Conservation (phyloP, 2,888 invertebrate species). For the Drosophila conformis region DNA sequence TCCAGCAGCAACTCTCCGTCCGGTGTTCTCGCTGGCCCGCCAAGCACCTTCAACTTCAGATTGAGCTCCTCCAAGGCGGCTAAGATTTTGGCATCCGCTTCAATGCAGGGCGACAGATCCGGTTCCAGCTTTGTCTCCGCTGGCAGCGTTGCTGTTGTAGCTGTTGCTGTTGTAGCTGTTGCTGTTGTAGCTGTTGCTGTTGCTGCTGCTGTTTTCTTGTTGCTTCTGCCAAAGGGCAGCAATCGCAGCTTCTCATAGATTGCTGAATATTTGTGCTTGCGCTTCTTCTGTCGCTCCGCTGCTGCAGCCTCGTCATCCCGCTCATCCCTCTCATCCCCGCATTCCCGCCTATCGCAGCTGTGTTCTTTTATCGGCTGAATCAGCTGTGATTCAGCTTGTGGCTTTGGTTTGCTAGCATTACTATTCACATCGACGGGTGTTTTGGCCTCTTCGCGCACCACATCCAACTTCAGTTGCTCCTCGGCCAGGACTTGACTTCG, state of each 20-base stretch:
- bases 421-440: constrained; percentile 43
- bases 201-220: constrained; percentile 57
- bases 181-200: constrained; percentile 28
- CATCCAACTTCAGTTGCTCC: constrained; percentile 47
- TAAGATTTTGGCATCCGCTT: constrained; percentile 80
- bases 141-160: constrained; percentile 28
- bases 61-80: constrained; percentile 82
- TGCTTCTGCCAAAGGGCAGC: constrained; percentile 64
- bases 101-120: constrained; percentile 54
- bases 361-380: constrained; percentile 5
- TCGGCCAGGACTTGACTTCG: constrained; percentile 2
- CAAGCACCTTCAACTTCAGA: constrained; percentile 77
- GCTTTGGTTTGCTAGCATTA: constrained; percentile 48
- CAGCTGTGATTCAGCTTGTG: constrained; percentile 16
- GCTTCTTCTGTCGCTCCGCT: constrained; percentile 67
- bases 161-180: constrained; percentile 43
- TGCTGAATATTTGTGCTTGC: constrained; percentile 80
- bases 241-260: constrained; percentile 84
- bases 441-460: constrained; percentile 73
- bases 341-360: constrained; percentile 10
- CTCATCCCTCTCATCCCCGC: not conserved
- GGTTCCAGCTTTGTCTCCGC: not conserved
- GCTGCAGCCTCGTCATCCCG: constrained; percentile 16
- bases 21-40: constrained; percentile 23
- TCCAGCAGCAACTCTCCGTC: constrained; percentile 50